These are phyloP conservation scores for Lamproptera curius DNA, from an alignment of 2,888 invertebrate species.

Conservation along the genomic window DNA sequence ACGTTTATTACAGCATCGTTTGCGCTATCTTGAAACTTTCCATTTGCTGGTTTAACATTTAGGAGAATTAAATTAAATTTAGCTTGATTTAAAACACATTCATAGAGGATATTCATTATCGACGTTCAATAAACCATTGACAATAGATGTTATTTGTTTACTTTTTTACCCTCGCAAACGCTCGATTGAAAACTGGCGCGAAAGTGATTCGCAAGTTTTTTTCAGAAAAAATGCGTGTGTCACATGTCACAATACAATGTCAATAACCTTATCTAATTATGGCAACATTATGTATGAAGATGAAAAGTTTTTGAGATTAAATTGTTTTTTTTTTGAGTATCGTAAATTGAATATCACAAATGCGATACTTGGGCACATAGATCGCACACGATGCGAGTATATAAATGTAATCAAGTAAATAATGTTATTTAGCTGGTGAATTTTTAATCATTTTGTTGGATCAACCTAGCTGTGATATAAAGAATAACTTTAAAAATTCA, in stretches of 20 bases:
- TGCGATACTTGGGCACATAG: no score
- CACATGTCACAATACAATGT: slow-evolving; percentile 40
- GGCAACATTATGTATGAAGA: slow-evolving; percentile 58
- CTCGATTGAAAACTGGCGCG: slow-evolving; percentile 39
- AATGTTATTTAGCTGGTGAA: no score
- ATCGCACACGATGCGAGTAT: no score
- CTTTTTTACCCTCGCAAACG: not conserved
- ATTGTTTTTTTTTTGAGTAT: slow-evolving; percentile 58
- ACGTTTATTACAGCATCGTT: slow-evolving; percentile 7
- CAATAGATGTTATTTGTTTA: slow-evolving; percentile 8
- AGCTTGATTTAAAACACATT: not conserved
- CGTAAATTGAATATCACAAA: no score
- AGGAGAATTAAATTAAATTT: not conserved
- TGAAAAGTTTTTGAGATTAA: slow-evolving; percentile 47
- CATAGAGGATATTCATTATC: no score
- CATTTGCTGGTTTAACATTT: slow-evolving; percentile 1
- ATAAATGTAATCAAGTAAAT: no score
- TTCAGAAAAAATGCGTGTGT: slow-evolving; percentile 39
- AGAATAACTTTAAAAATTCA: no score
- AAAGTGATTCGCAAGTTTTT: slow-evolving; percentile 49
- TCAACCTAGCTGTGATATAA: no score
- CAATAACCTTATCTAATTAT: slow-evolving; percentile 67
- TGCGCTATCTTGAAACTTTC: slow-evolving; percentile 5
- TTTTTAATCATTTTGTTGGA: no score
- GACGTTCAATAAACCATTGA: slow-evolving; percentile 3